phyloP scores from a whole-genome alignment of 2,797 vertebrate genomes.

The Coregonus sp. region DNA sequence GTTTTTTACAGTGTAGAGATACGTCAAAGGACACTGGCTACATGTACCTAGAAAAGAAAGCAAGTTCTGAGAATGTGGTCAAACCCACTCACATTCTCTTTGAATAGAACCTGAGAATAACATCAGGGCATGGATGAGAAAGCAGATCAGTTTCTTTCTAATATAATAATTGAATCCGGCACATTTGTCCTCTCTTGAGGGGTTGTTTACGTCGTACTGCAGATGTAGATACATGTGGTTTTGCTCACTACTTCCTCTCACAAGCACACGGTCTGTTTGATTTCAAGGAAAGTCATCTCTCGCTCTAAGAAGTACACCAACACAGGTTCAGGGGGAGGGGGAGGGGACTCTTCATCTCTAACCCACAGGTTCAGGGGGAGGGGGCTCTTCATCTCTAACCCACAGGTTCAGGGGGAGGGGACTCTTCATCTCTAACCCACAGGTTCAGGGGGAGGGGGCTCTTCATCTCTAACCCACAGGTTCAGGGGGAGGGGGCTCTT shows the following conservation, averaged over 20 bases:
- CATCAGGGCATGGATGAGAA: neutral
- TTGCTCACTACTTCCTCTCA: conserved; percentile 31
- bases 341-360: neutral
- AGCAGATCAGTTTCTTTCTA: neutral
- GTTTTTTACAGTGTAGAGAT: neutral
- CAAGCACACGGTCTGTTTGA: neutral
- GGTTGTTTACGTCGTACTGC: conserved; percentile 18
- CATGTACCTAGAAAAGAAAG: neutral
- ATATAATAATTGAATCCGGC: neutral
- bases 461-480: neutral
- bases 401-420: neutral
- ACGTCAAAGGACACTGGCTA: too few relatives aligned
- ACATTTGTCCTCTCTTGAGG: neutral
- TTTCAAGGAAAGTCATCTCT: conserved; percentile 10
- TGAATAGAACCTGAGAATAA: neutral
- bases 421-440: too few relatives aligned
- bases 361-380: neutral
- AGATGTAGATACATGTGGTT: conserved; percentile 22
- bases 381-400: conserved; percentile 20
- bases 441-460: too few relatives aligned
- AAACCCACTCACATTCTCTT: neutral
- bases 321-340: neutral
- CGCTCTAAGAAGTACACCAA: conserved; percentile 5
- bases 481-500: too few relatives aligned
- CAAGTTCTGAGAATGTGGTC: neutral